Evolutionary conservation across 2,888 invertebrate genomes (phyloP).

Genomic region (Andrena bicolor): DNA sequence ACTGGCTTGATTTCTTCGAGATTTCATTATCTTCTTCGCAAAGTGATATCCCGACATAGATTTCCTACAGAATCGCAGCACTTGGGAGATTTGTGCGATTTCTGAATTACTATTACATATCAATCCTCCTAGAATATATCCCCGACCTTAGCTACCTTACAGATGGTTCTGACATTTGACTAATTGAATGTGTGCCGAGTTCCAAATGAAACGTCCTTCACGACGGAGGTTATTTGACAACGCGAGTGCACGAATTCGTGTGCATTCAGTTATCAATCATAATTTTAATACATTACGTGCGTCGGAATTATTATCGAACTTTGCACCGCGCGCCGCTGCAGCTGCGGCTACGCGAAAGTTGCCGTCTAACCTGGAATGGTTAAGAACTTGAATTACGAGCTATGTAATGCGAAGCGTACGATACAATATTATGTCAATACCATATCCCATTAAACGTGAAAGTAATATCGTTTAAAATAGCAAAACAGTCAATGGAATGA

Average conservation of each 20-base stretch:
- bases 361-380: neutral
- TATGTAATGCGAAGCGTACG: neutral
- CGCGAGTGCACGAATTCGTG: conserved; percentile 11
- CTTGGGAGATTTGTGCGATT: conserved; percentile 13
- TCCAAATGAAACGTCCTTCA: conserved; percentile 42
- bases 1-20: neutral
- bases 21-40: neutral
- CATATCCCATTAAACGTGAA: no score
- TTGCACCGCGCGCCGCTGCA: neutral
- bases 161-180: conserved; percentile 49
- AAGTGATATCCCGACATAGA: neutral
- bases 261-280: conserved; percentile 1
- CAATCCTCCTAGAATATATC: conserved; percentile 11
- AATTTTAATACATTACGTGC: neutral
- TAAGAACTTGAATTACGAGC: neutral
- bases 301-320: neutral
- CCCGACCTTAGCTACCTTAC: conserved; percentile 10
- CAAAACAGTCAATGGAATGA: no score
- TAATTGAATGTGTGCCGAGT: conserved; percentile 49
- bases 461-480: no score
- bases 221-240: neutral
- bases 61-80: neutral
- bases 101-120: conserved; percentile 26
- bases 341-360: neutral
- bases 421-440: no score